phyloP scores from a whole-genome alignment of 2,888 invertebrate species.

The Hirtodrosophila alboralis region DNA sequence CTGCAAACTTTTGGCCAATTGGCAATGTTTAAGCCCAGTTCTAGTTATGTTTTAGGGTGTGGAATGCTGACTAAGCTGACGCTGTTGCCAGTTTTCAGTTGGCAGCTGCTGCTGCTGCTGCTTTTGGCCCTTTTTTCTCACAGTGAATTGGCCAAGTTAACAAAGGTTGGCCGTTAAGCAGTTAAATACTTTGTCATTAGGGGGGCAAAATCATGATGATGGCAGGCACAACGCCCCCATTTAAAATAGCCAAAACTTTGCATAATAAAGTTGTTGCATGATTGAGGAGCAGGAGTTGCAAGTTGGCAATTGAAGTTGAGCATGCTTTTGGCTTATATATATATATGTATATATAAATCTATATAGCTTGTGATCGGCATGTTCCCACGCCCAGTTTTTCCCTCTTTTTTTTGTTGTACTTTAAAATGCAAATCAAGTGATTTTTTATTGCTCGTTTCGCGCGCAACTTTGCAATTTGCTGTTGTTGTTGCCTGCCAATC shows the following conservation, averaged over 20 bases:
- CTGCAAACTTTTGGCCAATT: no score
- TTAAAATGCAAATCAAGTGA: slow-evolving; percentile 64
- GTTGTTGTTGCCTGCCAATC: slow-evolving; percentile 28
- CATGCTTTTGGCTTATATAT: slow-evolving; percentile 9
- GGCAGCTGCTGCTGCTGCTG: slow-evolving; percentile 4
- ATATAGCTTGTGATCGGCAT: slow-evolving; percentile 23
- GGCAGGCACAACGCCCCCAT: slow-evolving; percentile 41
- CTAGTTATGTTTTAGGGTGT: slow-evolving; percentile 5
- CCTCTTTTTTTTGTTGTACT: slow-evolving; percentile 10
- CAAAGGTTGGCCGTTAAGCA: slow-evolving; percentile 23
- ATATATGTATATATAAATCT: no score
- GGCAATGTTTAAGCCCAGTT: no score
- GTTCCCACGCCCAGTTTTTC: slow-evolving; percentile 54
- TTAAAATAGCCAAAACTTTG: slow-evolving; percentile 43
- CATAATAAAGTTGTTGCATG: slow-evolving; percentile 54
- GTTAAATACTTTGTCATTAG: slow-evolving; percentile 67
- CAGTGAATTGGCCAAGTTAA: slow-evolving; percentile 10
- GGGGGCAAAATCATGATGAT: slow-evolving; percentile 67
- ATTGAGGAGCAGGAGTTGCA: background rate
- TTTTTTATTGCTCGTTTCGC: slow-evolving; percentile 58
- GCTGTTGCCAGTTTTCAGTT: slow-evolving; percentile 10
- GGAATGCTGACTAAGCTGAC: slow-evolving; percentile 28
- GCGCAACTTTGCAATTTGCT: slow-evolving; percentile 36
- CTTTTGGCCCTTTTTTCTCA: no score
- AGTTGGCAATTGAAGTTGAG: slow-evolving; percentile 7